Base-by-base conservation (phyloP, 2,888 invertebrate genomes). In the Lithodes maja region DNA sequence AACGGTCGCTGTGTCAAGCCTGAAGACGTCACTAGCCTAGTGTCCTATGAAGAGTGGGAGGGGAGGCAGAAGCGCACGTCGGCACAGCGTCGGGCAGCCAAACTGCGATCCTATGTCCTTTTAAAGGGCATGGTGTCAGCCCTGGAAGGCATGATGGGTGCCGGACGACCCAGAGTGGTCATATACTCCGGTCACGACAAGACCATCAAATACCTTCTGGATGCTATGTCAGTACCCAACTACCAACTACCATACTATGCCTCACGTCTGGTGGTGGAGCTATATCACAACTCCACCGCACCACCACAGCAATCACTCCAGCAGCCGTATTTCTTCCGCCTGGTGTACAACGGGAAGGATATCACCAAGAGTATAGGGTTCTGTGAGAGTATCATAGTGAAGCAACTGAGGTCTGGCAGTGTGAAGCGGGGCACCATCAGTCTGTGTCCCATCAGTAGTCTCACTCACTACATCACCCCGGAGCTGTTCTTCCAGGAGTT, bases 171-270 rank as follows among this genome's bases (percentile, higher is more conserved):
- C 49, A 96, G 96, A 93, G 95, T 97, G 87, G 96, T 97, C 0
- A 93, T 98, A 0, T 98, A 97, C 93, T 98, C 98, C 0, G 98
- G 98, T 0, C 99, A 99, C 93, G 99, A 99, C 93, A 96, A 97
- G 93, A 98, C 98, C 0, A 93, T 99, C 69, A 97, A 97, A 93
- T 97, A 97, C 92, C 94, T 99, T 69, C 95, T 97, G 1, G 95
- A 96, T 1, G 97, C 98, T 0, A 93, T 99, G 81, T 98, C 98
- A 0, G 94, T 97, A 2, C 93, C 94, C 75, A 94, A 95, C 90
- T 94, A 94, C 80, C 93, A 93, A 87, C 94, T 96, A 91, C 96
- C 98, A 79, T 96, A 96, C 50, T 99, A 98, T 93, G 98, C 98
- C 0, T 96, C 98, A 0, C 95, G 99, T 85, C 95, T 99, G 92